phyloP scores from a whole-genome alignment of 2,797 vertebrate genomes.

The Decapterus maruadsi region DNA sequence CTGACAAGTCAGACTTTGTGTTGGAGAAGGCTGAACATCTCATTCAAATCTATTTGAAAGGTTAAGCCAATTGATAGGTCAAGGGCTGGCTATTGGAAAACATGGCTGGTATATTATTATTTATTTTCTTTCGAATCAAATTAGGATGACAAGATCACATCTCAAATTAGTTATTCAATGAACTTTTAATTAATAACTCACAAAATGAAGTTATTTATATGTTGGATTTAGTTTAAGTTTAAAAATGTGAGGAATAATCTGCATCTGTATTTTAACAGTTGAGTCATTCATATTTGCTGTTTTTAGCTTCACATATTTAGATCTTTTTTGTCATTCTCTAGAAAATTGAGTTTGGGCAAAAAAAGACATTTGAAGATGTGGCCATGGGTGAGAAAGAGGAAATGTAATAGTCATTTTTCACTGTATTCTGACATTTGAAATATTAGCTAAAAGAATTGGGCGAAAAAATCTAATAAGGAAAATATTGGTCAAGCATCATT shows the following conservation, averaged over 20 bases:
- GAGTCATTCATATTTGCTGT: not conserved
- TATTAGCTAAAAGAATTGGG: not conserved
- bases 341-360: not conserved
- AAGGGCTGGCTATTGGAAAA: no score
- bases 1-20: not conserved
- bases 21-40: slow-evolving; percentile 6
- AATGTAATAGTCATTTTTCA: no score
- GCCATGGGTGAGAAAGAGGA: not conserved
- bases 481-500: not conserved
- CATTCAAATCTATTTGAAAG: slow-evolving; percentile 27
- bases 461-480: not conserved
- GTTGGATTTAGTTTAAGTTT: not conserved
- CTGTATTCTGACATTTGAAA: no score
- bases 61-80: slow-evolving; percentile 11
- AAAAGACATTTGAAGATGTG: not conserved
- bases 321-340: not conserved
- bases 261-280: not conserved
- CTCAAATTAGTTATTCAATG: not conserved
- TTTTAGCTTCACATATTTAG: not conserved
- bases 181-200: not conserved
- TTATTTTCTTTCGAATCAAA: slow-evolving; percentile 12
- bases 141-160: not conserved
- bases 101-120: not conserved
- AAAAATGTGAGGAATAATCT: not conserved
- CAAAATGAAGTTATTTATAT: not conserved